A percentile compares a stretch with the other conserved stretches of the same genome.
Evolutionary conservation across 2,113 vertebrate species (phyloP).

Genomic region (Pipra filicauda): DNA sequence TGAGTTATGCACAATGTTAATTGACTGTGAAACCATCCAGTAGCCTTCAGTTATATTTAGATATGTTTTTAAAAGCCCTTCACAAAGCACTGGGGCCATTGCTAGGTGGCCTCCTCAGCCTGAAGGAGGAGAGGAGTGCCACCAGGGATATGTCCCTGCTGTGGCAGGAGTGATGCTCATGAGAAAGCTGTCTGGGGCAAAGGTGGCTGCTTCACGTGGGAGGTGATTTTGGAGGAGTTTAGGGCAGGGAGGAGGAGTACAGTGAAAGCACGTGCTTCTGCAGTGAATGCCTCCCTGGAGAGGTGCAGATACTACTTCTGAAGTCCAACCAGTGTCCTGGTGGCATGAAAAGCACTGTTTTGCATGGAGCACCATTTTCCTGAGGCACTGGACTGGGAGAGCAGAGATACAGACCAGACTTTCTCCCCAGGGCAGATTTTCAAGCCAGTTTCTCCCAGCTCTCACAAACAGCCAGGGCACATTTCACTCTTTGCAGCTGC

Average conservation of each 20-base stretch:
- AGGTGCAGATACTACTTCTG: neutral
- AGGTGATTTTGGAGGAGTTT: neutral
- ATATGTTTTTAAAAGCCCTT: neutral
- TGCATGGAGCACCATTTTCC: neutral
- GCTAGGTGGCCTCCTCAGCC: neutral
- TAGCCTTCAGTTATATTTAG: neutral
- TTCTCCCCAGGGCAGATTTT: neutral
- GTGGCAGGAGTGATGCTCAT: neutral
- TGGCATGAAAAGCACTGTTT: neutral
- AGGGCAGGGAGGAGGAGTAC: neutral
- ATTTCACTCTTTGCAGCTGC: neutral
- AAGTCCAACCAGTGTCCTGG: neutral
- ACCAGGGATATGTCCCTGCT: neutral
- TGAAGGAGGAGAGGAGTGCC: neutral
- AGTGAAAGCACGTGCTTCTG: neutral
- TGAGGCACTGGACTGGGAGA: neutral
- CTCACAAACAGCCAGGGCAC: neutral
- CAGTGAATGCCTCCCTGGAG: neutral
- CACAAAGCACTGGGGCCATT: neutral
- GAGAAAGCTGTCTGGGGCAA: neutral
- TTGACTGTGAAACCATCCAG: neutral
- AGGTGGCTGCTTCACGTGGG: neutral
- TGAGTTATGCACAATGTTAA: slow-evolving; percentile 19
- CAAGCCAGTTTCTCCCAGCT: neutral
- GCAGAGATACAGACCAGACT: neutral